A percentile compares a stretch with the other conserved stretches of the same genome.
These are phyloP conservation scores for Homarus gammarus DNA, from an alignment of 2,888 invertebrate species.

Conservation along the genomic window DNA sequence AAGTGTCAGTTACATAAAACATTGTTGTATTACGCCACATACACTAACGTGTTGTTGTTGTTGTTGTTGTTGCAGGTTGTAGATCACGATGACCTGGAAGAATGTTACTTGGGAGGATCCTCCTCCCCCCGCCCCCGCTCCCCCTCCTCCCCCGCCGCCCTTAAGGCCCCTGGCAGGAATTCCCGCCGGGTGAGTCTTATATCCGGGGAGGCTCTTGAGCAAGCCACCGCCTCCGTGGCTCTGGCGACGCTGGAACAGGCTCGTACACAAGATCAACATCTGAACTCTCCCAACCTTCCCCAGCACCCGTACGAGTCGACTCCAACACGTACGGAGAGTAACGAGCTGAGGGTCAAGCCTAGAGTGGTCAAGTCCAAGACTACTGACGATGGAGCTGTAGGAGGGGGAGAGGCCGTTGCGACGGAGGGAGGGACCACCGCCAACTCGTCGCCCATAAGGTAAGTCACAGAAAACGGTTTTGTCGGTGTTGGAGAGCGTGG, in stretches of 20 bases:
- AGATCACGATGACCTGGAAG: slow-evolving; percentile 68
- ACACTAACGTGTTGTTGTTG: neutral
- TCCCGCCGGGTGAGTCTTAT: slow-evolving; percentile 71
- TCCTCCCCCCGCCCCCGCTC: slow-evolving; percentile 47
- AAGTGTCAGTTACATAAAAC: too few species aligned
- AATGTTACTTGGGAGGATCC: slow-evolving; percentile 30
- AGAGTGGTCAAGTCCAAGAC: slow-evolving; percentile 48
- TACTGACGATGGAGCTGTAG: slow-evolving; percentile 43
- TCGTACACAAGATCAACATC: neutral
- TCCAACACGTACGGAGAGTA: neutral
- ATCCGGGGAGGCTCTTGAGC: slow-evolving; percentile 72
- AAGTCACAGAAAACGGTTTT: slow-evolving; percentile 58
- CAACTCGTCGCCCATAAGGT: slow-evolving; percentile 69
- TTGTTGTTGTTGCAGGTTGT: slow-evolving; percentile 36
- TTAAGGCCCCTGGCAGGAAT: slow-evolving; percentile 52
- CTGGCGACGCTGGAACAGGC: slow-evolving; percentile 36
- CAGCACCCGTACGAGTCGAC: neutral
- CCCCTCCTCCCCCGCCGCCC: slow-evolving; percentile 62
- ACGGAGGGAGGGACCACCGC: slow-evolving; percentile 9
- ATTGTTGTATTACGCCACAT: too few species aligned
- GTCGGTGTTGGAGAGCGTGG: slow-evolving; percentile 18
- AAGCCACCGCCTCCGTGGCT: slow-evolving; percentile 62
- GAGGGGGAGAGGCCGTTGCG: neutral
- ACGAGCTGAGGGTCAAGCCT: slow-evolving; percentile 28
- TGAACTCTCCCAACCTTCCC: neutral